These are phyloP conservation scores for Tinamus major DNA, from an alignment of 2,797 vertebrate genomes.

Conservation along the genomic window DNA sequence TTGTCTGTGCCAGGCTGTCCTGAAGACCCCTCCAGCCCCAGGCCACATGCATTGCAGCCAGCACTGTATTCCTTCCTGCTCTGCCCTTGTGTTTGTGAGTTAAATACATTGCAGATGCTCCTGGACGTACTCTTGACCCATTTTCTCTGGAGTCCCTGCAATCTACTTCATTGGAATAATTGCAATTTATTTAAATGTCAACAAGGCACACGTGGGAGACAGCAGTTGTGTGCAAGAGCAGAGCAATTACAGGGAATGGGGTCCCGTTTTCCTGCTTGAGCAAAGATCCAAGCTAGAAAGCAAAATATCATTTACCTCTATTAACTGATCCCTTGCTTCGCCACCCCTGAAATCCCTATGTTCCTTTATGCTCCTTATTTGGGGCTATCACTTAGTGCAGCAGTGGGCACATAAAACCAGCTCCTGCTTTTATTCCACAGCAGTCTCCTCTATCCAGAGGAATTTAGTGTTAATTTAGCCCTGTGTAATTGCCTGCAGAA, in stretches of 20 bases:
- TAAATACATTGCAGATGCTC: constrained; percentile 1
- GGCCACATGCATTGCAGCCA: neutral
- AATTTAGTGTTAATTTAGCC: neutral
- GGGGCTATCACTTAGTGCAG: neutral
- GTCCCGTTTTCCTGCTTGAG: constrained; percentile 63
- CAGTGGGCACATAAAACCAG: neutral
- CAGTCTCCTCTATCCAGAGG: neutral
- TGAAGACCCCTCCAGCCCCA: neutral
- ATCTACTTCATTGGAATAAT: constrained; percentile 64
- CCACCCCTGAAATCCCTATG: fast-evolving
- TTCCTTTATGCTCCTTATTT: neutral
- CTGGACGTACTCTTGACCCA: constrained; percentile 27
- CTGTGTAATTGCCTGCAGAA: neutral
- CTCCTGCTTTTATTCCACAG: neutral
- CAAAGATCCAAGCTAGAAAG: constrained; percentile 17
- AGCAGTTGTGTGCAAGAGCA: constrained; percentile 49
- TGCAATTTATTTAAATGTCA: constrained; percentile 78
- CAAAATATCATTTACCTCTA: constrained; percentile 37
- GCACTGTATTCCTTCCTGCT: neutral
- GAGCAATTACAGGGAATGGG: constrained; percentile 66
- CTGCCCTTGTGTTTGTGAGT: neutral
- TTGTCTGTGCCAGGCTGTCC: neutral
- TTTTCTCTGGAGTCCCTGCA: constrained; percentile 35
- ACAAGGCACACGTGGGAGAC: constrained; percentile 69
- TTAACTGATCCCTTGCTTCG: neutral